phyloP scores from a whole-genome alignment of 1,140 invertebrate species.

The Drosophila triauraria region DNA sequence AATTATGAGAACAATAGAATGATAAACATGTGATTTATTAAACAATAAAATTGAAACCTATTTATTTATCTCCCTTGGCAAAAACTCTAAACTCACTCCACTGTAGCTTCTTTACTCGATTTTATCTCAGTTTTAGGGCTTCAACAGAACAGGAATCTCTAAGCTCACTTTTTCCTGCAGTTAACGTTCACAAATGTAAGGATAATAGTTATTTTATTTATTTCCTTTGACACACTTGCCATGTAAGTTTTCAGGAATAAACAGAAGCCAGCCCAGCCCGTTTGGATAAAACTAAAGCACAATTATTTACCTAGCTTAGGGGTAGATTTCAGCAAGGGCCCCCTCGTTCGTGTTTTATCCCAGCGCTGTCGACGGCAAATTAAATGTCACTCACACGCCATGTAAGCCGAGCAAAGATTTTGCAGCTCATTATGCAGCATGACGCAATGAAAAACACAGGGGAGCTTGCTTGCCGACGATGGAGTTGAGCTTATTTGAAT shows the following conservation, averaged over 20 bases:
- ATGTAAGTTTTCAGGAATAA: neutral
- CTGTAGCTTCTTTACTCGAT: no score
- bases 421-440: slow-evolving; percentile 78
- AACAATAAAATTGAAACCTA: neutral
- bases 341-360: slow-evolving; percentile 29
- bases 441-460: slow-evolving; percentile 68
- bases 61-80: neutral
- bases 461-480: neutral
- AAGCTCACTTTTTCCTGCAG: neutral
- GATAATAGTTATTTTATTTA: slow-evolving; percentile 1
- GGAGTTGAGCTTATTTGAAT: slow-evolving; percentile 42
- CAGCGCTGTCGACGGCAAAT: slow-evolving; percentile 60
- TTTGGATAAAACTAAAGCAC: slow-evolving; percentile 18
- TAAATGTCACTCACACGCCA: slow-evolving; percentile 82
- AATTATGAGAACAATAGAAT: neutral
- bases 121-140: neutral
- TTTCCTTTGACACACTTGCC: neutral
- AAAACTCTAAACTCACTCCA: no score
- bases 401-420: slow-evolving; percentile 59
- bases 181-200: neutral
- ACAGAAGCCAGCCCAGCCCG: neutral
- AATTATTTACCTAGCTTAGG: slow-evolving; percentile 25
- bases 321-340: slow-evolving; percentile 21
- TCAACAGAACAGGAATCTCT: neutral
- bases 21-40: neutral